Conservation (phyloP, 2,113 vertebrate species). For the Podarcis raffonei region DNA sequence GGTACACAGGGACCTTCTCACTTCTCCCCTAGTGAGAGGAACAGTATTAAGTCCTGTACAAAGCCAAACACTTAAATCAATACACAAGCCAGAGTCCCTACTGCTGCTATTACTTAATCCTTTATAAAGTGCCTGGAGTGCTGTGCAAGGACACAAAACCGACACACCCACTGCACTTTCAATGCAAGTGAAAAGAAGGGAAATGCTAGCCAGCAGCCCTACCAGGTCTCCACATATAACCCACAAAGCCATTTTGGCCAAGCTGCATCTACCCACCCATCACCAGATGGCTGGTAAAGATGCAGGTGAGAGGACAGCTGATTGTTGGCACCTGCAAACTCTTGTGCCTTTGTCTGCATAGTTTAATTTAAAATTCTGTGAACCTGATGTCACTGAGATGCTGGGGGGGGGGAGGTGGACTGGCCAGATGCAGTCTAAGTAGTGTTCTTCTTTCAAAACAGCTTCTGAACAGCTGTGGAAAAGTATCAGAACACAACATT, state of each 20-base stretch:
- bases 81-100: not conserved
- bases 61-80: not conserved
- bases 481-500: not conserved
- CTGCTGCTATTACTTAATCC: not conserved
- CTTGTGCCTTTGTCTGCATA: too few relatives aligned
- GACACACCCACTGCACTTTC: not conserved
- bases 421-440: not conserved
- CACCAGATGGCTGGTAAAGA: too few relatives aligned
- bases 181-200: too few relatives aligned
- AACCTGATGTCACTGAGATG: too few relatives aligned
- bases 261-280: too few relatives aligned
- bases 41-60: not conserved
- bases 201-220: too few relatives aligned
- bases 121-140: not conserved
- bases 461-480: not conserved
- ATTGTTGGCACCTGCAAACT: too few relatives aligned
- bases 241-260: too few relatives aligned
- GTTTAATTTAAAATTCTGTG: too few relatives aligned
- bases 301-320: too few relatives aligned
- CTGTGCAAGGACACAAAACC: not conserved
- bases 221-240: too few relatives aligned
- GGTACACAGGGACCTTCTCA: slow-evolving; percentile 69
- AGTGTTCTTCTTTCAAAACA: not conserved
- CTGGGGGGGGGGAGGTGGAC: too few relatives aligned
- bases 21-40: slow-evolving; percentile 58